Base-by-base conservation (phyloP, 2,888 invertebrate species). In the Xestobium rufovillosum region DNA sequence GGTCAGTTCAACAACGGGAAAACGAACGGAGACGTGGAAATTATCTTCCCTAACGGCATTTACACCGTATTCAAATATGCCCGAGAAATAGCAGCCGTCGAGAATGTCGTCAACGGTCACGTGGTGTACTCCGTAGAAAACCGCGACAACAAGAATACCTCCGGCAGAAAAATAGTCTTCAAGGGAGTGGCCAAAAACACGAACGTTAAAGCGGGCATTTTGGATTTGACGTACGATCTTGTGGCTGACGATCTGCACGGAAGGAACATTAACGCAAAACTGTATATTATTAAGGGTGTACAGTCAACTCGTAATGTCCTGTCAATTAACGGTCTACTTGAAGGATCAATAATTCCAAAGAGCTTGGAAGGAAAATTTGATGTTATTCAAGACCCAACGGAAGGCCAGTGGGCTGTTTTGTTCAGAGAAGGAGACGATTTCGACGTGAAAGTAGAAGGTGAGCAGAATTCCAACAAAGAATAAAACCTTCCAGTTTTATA, bases 21-120 rank as follows among this genome's bases (percentile, higher is more conserved):
- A 23, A 39, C 63, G 0, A 61, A 63, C 6, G 68, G 68, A 2
- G 67, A 68, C 26, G 40, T 67, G 1, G 75, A 74, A 17, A 10
- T 74, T 0, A 70, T 68, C 16, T 41, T 80, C 1, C 73, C 75
- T 1, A 67, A 61, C 36, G 67, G 69, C 1, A 60, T 67, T 14
- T 67, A 69, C 31, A 34, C 73, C n/a, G 55, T 59, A 4, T 58
- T 57, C 4, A 70, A 68, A 39, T 37, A 59, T 1, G 60, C 65
- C 31, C 61, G 66, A 13, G 59, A 53, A 1, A 26, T 55, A 13
- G 52, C 53, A n/a, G 36, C 39, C 3, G 52, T 45, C 2, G 57
- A 60, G 11, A 55, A 53, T 2, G 34, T 60, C 3, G 33, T 47
- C 26, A 60, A 55, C 32, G 61, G 57, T 11, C 49, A 64, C 14